Base-by-base conservation (phyloP, 2,797 vertebrate genomes). In the Parauchenoglanis ngamensis region DNA sequence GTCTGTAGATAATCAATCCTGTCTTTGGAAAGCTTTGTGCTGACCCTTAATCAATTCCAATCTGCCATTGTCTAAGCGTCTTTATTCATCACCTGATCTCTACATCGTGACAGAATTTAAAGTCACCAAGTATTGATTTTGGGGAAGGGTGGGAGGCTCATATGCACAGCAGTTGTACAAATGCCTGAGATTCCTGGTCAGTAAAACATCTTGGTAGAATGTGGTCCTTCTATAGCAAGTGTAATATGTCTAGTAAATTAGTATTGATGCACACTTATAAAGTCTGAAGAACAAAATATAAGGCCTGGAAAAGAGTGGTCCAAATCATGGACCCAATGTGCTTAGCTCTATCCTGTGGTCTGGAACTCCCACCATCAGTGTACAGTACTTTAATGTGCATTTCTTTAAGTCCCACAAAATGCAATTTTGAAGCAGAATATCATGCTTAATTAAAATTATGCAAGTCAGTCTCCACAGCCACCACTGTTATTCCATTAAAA, bases 331-430 rank as follows among this genome's bases (percentile, higher is more conserved):
- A 86, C 85, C 89, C 94, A 94, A 96, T 95, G 88, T 59, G 35
- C 86, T 65, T 65, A 40, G 85, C 85, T 83, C 67, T 78, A n/a
- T 79, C 61, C 93, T 93, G 93, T 92, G 95, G 94, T 94, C 93
- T 94, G 91, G 93, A 95, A 93, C 94, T 89, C 86, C 89, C 89
- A 91, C 92, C 88, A 94, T 95, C 92, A 91, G 73, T 92, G 92
- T 92, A n/a, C n/a, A n/a, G n/a, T n/a, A 94, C 95, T 95, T 93
- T 90, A 92, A 92, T 93, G 94, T 90, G 87, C 80, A 44, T 91
- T 91, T 87, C 90, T 90, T 85, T 93, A 90, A 92, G 89, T 88
- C 91, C 88, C 87, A 90, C 83, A 90, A 92, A 89, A 88, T 80
- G 86, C 72, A 82, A 86, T 92, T 93, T 93, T 90, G 91, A 92